Percentiles rank a stretch among this genome's conserved stretches.
phyloP scores from a whole-genome alignment of 2,888 invertebrate genomes.

The Noctua janthe region DNA sequence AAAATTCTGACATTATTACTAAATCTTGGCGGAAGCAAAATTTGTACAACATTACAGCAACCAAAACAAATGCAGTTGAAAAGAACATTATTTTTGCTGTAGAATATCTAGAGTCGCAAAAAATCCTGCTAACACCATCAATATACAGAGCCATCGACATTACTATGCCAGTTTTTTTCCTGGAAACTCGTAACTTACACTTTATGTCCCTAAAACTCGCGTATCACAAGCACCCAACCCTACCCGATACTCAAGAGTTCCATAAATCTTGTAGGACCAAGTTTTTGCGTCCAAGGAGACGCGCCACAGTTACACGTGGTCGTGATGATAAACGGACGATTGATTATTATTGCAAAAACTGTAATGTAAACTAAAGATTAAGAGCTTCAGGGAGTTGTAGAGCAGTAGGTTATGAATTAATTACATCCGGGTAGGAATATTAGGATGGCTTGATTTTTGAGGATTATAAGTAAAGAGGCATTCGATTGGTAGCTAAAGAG shows the following conservation, averaged over 20 bases:
- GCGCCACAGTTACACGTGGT: constrained; percentile 53
- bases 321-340: constrained; percentile 44
- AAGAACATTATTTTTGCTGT: neutral
- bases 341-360: constrained; percentile 59
- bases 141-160: neutral
- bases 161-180: neutral
- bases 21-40: neutral
- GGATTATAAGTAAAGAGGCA: too few species aligned
- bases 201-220: neutral
- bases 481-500: neutral
- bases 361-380: constrained; percentile 57
- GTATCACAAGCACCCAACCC: constrained; percentile 21
- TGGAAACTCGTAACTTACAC: neutral
- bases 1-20: neutral
- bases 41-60: neutral
- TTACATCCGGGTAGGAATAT: constrained; percentile 28
- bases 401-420: constrained; percentile 21
- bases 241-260: constrained; percentile 46
- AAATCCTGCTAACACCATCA: neutral
- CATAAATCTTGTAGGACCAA: constrained; percentile 55
- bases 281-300: constrained; percentile 43
- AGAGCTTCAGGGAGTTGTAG: constrained; percentile 41
- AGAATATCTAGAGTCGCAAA: neutral
- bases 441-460: neutral
- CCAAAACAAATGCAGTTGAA: neutral